Evolutionary conservation across 2,113 vertebrate genomes (phyloP), one percentile per base, ranked within the genome.

Genomic region (Etia nguti): DNA sequence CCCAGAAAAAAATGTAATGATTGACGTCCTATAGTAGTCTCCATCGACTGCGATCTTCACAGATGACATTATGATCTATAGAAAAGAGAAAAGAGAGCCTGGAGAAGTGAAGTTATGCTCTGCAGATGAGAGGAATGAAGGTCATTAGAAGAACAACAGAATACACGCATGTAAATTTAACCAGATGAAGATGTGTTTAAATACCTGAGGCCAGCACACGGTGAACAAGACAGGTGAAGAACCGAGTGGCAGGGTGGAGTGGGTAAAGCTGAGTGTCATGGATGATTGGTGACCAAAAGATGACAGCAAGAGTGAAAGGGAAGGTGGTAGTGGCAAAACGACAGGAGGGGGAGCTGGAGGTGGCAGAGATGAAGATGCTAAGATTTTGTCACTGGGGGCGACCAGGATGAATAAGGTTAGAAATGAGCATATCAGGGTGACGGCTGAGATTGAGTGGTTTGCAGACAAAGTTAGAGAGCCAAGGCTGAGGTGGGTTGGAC

Each of bases 231-330:
- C 29, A 4, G 29, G 29, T 29, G 29, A 65, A 65, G 60, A 65
- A 36, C 34, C 8, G 36, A 5, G 34, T 36, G 0, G 60, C 18
- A 1, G 31, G 10, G 6, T 36, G 60, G 60, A n/a, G 29, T 12
- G 54, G 54, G 54, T 0, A 34, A 6, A 34, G 34, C 34, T 34
- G 34, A 6, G 5, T 4, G 31, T 31, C 31, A 6, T 6, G 18
- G 18, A 0, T n/a, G 60, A 20, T 0, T 34, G 0, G 29, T 34
- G 29, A 36, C 7, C 31, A 36, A 0, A 36, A n/a, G 34, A 34
- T 34, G 34, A 7, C 34, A 34, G 34, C 6, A 34, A 8, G 60
- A 1, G 60, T 36, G 0, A 65, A 36, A 36, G 59, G 31, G 31
- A 0, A 4, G 59, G 59, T 62, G 31, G 59, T 0, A 12, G 41